These are phyloP conservation scores for Drosophila ochracea DNA, from an alignment of 2,888 invertebrate genomes.

Conservation along the genomic window DNA sequence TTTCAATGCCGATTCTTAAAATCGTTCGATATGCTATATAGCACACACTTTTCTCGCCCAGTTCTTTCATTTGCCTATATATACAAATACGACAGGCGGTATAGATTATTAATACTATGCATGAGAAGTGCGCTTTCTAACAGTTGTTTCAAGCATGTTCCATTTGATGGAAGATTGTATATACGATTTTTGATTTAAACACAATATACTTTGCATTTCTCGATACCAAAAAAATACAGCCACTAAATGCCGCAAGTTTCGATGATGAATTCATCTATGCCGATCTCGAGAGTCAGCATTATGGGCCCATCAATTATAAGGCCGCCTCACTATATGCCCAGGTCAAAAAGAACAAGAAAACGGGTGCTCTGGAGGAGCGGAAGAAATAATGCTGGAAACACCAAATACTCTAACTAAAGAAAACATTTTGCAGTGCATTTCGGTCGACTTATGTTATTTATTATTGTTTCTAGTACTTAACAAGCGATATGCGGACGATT, in stretches of 20 bases:
- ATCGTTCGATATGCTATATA: slow-evolving; percentile 2
- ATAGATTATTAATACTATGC: slow-evolving; percentile 78
- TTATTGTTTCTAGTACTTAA: slow-evolving; percentile 24
- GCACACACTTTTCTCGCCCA: slow-evolving; percentile 51
- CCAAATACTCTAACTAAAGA: neutral
- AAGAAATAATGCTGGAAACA: slow-evolving; percentile 49
- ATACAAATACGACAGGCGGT: slow-evolving; percentile 73
- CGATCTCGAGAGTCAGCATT: slow-evolving; percentile 94
- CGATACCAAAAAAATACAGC: slow-evolving; percentile 86
- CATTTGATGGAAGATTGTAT: slow-evolving; percentile 12
- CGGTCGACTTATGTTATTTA: slow-evolving; percentile 19
- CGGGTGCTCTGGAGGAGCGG: slow-evolving; percentile 82
- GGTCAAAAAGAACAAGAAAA: slow-evolving; percentile 87
- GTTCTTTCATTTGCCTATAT: slow-evolving; percentile 33
- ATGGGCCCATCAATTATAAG: slow-evolving; percentile 96
- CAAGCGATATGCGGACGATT: slow-evolving; percentile 32
- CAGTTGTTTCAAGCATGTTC: slow-evolving; percentile 35
- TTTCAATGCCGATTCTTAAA: slow-evolving; percentile 11
- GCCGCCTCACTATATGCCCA: slow-evolving; percentile 93
- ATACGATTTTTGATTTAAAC: slow-evolving; percentile 7
- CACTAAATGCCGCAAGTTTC: slow-evolving; percentile 89
- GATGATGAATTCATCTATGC: slow-evolving; percentile 93
- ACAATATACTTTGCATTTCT: slow-evolving; percentile 29
- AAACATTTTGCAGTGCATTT: slow-evolving; percentile 60
- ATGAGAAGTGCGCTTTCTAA: slow-evolving; percentile 50